Evolutionary conservation across 2,113 vertebrate species (phyloP), one percentile per base, ranked within the genome.

Genomic region (Syngnathus floridae): DNA sequence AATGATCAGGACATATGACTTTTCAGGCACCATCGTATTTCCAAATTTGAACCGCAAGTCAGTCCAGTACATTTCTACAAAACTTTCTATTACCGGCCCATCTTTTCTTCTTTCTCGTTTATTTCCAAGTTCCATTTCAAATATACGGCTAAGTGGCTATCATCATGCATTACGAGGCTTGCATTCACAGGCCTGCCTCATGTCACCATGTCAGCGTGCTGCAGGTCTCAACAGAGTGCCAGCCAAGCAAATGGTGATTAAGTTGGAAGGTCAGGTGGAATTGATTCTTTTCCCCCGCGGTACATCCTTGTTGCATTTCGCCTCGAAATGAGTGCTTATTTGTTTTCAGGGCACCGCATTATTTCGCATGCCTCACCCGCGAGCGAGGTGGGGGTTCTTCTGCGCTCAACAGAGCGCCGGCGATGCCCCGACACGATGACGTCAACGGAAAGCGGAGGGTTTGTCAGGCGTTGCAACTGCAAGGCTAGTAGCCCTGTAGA

Each of bases 221-320:
- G 67, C 72, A 62, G 73, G 81, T 89, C 86, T 82, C 58, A 67
- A 31, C 74, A 79, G 75, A 83, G 79, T 57, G 14, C 67, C 77
- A 46, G 69, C 48, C 63, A 70, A 74, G 71, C 64, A 72, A 84
- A 82, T 71, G 77, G 80, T 85, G 85, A 91, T 90, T 89, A 88
- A 89, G 87, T 84, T 81, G 81, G 86, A 89, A 90, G 90, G 88
- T 90, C 89, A 89, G 84, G 77, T 83, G 83, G 88, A 90, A 91
- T 89, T 88, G 88, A 90, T 89, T 86, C 74, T 71, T 78, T 85
- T 71, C 84, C 82, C n/a, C 82, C 49, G 66, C 1, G 72, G 82
- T 68, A 66, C 78, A 71, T 63, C 77, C 81, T 81, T 52, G 71
- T 61, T 73, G 77, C 76, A 75, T 75, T 83, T 70, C 75, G 76